These are phyloP conservation scores for Meles meles DNA, from an alignment of 2,113 vertebrate genomes.

Conservation along the genomic window DNA sequence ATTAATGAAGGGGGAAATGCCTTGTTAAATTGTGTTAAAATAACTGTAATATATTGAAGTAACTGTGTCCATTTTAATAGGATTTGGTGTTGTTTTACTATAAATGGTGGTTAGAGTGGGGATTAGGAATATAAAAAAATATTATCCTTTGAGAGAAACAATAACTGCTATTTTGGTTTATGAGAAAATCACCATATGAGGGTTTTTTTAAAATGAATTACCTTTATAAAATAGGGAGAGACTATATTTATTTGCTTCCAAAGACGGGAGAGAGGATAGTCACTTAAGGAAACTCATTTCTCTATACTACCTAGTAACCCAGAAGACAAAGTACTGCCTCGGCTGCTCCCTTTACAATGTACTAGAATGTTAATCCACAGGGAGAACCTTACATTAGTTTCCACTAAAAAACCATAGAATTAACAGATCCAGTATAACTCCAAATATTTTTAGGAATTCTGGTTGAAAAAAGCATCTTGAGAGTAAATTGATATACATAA, in stretches of 20 bases:
- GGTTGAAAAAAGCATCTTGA: background rate
- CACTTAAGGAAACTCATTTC: background rate
- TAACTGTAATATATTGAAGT: slow-evolving; percentile 48
- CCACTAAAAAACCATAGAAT: background rate
- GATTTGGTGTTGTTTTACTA: slow-evolving; percentile 29
- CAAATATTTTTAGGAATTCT: background rate
- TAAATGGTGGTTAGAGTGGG: background rate
- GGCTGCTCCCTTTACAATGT: background rate
- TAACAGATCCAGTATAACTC: background rate
- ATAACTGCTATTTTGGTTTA: slow-evolving; percentile 19
- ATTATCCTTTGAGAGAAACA: slow-evolving; percentile 33
- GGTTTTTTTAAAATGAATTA: slow-evolving; percentile 20
- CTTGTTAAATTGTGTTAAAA: slow-evolving; percentile 53
- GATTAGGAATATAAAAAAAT: background rate
- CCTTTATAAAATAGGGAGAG: background rate
- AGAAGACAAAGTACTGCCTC: background rate
- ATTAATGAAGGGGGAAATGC: slow-evolving; percentile 60
- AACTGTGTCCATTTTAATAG: slow-evolving; percentile 39
- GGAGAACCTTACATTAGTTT: background rate
- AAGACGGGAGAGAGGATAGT: background rate
- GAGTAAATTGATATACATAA: background rate
- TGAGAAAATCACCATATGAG: slow-evolving; percentile 21
- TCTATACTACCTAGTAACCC: background rate
- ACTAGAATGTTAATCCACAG: background rate
- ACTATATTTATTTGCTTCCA: background rate